Base-by-base conservation (phyloP, 2,113 vertebrate genomes). In the Chionomys nivalis region DNA sequence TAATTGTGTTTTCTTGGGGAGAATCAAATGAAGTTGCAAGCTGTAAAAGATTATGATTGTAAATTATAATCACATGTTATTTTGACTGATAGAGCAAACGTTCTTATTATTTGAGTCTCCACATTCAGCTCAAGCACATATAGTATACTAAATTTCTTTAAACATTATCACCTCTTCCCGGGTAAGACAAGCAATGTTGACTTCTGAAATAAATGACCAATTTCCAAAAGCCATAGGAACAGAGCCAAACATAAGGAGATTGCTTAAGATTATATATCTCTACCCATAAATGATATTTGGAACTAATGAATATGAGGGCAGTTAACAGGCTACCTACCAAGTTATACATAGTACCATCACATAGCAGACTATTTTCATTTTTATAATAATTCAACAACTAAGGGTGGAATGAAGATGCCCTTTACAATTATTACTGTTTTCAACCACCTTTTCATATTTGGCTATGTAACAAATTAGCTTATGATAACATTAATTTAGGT, bases 331-430 rank as follows among this genome's bases (percentile, higher is more conserved):
- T 82, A 39, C 65, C 70, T 23, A 77, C 10, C 75, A 91, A 65
- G 63, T 63, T 63, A 42, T 17, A 39, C 58, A 63, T 63, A 63
- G 5, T 2, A 91, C 28, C 72, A 9, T 87, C 79, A 58, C 23
- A 68, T 26, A 55, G 52, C 2, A 52, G 10, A 44, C 0, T 55
- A 24, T 36, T 75, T 94, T 78, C 19, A 68, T 75, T 93, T 87
- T 90, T 14, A 87, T 21, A 93, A 47, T 85, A 93, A 88, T 65
- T 94, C 19, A 72, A 75, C 26, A 87, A 85, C 42, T 88, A 73
- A 24, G 4, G 17, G 33, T 83, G 21, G 19, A 96, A 49, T 93
- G 21, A 89, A 24, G 49, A 68, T 79, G 44, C 75, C 24, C 65
- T 85, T 91, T 95, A 76, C 89, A 87, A 4, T 65, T 91, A 49